Conservation (phyloP, 2,888 invertebrate genomes). For the Rhopalosiphum nymphaeae region DNA sequence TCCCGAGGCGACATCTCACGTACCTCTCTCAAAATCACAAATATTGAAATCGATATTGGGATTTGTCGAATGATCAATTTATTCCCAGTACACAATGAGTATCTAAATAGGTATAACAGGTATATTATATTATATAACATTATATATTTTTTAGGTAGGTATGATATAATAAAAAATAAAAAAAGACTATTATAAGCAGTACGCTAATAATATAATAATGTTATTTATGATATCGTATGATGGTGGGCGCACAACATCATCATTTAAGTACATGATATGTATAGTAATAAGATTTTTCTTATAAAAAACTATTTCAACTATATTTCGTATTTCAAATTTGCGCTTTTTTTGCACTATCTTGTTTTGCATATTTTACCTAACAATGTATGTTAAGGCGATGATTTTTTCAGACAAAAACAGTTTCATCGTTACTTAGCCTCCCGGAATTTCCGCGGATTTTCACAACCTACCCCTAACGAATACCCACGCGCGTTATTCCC, state of each 20-base stretch:
- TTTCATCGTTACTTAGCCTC: background rate
- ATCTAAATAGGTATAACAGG: background rate
- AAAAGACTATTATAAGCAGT: background rate
- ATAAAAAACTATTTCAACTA: background rate
- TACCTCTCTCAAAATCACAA: background rate
- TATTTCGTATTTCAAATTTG: background rate
- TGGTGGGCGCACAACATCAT: no score
- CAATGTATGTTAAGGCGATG: background rate
- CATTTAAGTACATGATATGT: no score
- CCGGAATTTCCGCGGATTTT: background rate
- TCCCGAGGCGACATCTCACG: background rate
- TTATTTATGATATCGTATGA: background rate
- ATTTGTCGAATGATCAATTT: background rate
- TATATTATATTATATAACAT: background rate
- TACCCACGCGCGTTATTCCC: background rate
- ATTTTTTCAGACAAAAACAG: background rate
- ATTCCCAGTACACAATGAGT: background rate
- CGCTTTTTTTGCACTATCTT: background rate
- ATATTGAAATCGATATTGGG: background rate
- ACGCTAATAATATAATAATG: background rate
- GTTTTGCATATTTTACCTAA: background rate
- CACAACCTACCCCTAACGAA: background rate
- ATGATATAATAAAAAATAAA: background rate
- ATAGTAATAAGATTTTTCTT: background rate
- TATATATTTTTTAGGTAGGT: background rate